Evolutionary conservation across 2,888 invertebrate species (phyloP).

Genomic region (Mythimna pallens): DNA sequence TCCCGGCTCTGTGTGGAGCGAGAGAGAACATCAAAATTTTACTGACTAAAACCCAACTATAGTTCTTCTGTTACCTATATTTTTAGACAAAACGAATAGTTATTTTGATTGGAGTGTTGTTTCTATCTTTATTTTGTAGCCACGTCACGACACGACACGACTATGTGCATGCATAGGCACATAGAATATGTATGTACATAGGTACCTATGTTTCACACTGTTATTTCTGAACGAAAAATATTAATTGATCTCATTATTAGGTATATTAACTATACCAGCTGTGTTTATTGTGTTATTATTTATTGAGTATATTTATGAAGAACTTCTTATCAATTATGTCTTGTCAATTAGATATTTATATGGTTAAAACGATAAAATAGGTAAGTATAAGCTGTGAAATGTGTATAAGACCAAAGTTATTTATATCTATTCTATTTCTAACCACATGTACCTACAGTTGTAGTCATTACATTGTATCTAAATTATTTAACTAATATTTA

Average conservation of each 20-base stretch:
- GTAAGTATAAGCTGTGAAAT: not conserved
- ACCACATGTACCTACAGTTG: not conserved
- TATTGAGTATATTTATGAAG: slow-evolving; percentile 14
- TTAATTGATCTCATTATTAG: slow-evolving; percentile 49
- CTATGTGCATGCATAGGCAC: no score
- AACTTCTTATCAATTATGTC: slow-evolving; percentile 35
- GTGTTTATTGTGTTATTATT: slow-evolving; percentile 15
- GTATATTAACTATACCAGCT: slow-evolving; percentile 1
- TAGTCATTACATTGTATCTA: slow-evolving; percentile 29
- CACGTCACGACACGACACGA: not conserved
- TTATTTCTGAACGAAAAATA: slow-evolving; percentile 3
- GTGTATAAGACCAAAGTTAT: slow-evolving; percentile 20
- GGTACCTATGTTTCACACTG: not conserved
- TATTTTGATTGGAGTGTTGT: slow-evolving; percentile 4
- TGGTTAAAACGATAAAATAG: not conserved
- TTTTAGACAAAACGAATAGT: not conserved
- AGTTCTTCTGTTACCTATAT: no score
- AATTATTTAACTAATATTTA: not conserved
- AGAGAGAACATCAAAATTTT: no score
- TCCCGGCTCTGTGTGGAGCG: no score
- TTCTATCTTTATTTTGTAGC: not conserved
- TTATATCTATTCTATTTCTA: not conserved
- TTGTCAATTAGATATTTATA: slow-evolving; percentile 43
- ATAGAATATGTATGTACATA: no score
- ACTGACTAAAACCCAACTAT: no score